Evolutionary conservation across 2,888 invertebrate species (phyloP).

Genomic region (Papilio gigon): DNA sequence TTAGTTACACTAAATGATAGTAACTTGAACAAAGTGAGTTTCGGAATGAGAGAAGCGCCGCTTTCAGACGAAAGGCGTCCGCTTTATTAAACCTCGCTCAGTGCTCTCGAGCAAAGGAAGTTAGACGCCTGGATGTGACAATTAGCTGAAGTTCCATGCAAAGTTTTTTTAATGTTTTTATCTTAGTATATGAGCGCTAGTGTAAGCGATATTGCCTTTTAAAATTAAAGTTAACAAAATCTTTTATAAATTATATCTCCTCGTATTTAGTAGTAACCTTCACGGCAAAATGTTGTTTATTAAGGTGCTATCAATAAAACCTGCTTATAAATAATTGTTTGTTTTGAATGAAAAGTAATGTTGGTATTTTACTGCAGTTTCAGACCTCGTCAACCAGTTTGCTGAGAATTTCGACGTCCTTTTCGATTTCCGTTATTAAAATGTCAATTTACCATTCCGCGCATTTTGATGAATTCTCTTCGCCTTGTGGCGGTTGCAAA

Average conservation of each 20-base stretch:
- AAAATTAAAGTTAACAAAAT: neutral
- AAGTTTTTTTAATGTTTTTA: slow-evolving; percentile 13
- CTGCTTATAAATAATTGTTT: neutral
- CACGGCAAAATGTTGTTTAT: no score
- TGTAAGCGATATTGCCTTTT: neutral
- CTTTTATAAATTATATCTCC: no score
- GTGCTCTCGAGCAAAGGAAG: slow-evolving; percentile 39
- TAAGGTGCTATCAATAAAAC: no score
- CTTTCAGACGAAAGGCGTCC: slow-evolving; percentile 45
- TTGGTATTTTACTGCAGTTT: neutral
- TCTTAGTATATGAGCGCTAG: neutral
- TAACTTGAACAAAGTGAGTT: slow-evolving; percentile 37
- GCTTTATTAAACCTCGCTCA: slow-evolving; percentile 55
- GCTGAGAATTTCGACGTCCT: neutral
- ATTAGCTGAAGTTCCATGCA: slow-evolving; percentile 9
- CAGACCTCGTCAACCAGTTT: no score
- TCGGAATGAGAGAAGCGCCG: slow-evolving; percentile 44
- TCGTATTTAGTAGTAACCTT: no score
- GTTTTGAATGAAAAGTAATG: neutral
- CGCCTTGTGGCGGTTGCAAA: neutral
- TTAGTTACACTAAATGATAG: slow-evolving; percentile 22
- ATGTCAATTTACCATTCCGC: slow-evolving; percentile 4
- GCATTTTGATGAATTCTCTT: slow-evolving; percentile 2
- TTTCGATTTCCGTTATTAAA: slow-evolving; percentile 17
- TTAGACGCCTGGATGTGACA: slow-evolving; percentile 39